Base-by-base conservation (phyloP, 2,888 invertebrate species). In the Drosophila dives region DNA sequence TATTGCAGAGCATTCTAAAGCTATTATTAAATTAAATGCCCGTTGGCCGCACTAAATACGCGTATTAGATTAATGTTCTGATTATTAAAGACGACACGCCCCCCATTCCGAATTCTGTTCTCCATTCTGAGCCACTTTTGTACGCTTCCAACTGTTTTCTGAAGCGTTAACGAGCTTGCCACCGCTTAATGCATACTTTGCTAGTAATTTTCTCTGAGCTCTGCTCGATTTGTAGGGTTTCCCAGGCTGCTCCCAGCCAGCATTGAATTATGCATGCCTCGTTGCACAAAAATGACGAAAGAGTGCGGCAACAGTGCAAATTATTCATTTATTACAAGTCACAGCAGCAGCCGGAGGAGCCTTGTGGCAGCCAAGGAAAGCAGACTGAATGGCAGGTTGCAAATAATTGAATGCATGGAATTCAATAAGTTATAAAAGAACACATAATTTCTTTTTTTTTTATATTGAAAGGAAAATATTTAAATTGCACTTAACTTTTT, bases 21-120 rank as follows among this genome's bases (percentile, higher is more conserved):
- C 81, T 81, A 74, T 89, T 86, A 86, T 84, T 81, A 74, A 78
- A 71, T 70, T 55, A 67, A 68, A 72, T 84, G 49, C 51, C 79
- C 67, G 53, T 53, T 58, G 72, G 77, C 70, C 63, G 63, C 70
- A 76, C 83, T 76, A 69, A 83, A 75, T 67, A 78, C 66, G 63
- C 68, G 89, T 74, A 88, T 89, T 79, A 81, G 72, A 89, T 84
- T 89, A 89, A 89, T 84, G 89, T 66, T 72, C 65, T 75, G 79
- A 89, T 84, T 89, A 83, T 70, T 40, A 23, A 71, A 48, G 42
- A 26, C 32, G 40, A 48, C 49, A 32, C 45, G 20, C 56, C 53
- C 20, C 23, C 26, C 23, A 53, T 2, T 15, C 48, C 33, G 4
- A 34, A 26, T 26, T 5, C 26, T 26, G 26, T 2, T 17, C n/a